Evolutionary conservation across 1,140 invertebrate genomes (phyloP), one percentile per base, ranked within the genome.

Genomic region (Sycophaga agraensis): DNA sequence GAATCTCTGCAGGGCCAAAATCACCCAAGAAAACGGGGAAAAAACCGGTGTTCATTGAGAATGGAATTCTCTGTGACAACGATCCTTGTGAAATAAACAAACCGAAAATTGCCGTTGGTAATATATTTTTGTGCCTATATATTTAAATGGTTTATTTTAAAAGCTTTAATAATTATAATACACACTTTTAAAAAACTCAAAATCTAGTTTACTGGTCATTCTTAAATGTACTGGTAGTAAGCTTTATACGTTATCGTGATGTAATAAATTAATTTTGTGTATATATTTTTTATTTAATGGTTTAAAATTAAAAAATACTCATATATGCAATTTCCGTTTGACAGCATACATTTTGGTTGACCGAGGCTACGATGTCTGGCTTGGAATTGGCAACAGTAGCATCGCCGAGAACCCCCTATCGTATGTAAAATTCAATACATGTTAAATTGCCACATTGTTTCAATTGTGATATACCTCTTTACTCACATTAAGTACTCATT

Each of bases 291-390:
- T n/a, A n/a, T n/a, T n/a, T n/a, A n/a, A n/a, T n/a, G n/a, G n/a
- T n/a, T n/a, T n/a, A n/a, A n/a, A n/a, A n/a, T n/a, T n/a, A n/a
- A n/a, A n/a, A n/a, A n/a, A n/a, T n/a, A n/a, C n/a, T n/a, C n/a
- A n/a, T n/a, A n/a, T n/a, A n/a, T 31, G 4, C 28, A 11, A 31
- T 31, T 39, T 39, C 9, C 31, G 17, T 19, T 28, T 59, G 31
- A 3, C 55, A 82, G 84, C 76, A 0, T 84, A 82, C 64, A 76
- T 83, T 53, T 71, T 85, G 17, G 81, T 79, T 4, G 82, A 85
- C 69, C 70, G 69, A 51, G 82, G 81, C 21, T 85, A 81, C 60
- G 84, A 85, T 65, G 83, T 85, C 1, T 85, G 84, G 84, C 63
- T 86, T 43, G 82, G 82, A 3, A 66, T 72, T 37, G 73, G 73